Evolutionary conservation across 2,797 vertebrate genomes (phyloP), one percentile per base, ranked within the genome.

Genomic region (Rhinella marina): DNA sequence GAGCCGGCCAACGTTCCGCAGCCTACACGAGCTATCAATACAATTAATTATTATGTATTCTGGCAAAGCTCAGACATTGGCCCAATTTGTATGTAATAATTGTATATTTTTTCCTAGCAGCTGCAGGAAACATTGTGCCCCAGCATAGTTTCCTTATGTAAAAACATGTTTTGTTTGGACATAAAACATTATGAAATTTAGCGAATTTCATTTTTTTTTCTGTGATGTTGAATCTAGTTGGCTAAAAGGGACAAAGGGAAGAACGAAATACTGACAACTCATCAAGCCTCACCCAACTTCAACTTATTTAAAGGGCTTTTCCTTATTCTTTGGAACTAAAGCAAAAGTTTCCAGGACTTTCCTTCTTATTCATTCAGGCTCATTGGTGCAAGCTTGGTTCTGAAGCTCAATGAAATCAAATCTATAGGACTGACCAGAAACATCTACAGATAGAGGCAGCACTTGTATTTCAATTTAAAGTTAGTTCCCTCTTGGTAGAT

Each of bases 151-250:
- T 88, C 81, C 87, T 85, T 88, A 85, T 88, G 87, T 88, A 85
- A 88, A 88, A 88, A 85, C 82, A 85, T 88, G 82, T 88, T 88
- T 85, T 88, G 66, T 81, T 88, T 88, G 87, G 87, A 85, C 32
- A 80, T 41, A 79, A 85, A 61, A 84, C 64, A 85, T 64, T 3
- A 84, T 73, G 77, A 78, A 85, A 29, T 82, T 79, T 66, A 29
- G n/a, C n/a, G 25, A 76, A 52, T n/a, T 76, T 52, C 21, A 52
- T 50, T 52, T 75, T 76, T 68, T 76, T 87, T 52, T 54, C 11
- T 61, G 16, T 81, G 25, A 66, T 81, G 25, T 14, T 52, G 3
- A 66, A 50, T 81, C 41, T 48, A 80, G 77, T 27, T 86, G 48
- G 77, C 59, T 41, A 68, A 70, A 68, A 14, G 27, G 52, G 12